These are phyloP conservation scores for Octodon degus DNA, from an alignment of 2,113 vertebrate species.

Conservation along the genomic window DNA sequence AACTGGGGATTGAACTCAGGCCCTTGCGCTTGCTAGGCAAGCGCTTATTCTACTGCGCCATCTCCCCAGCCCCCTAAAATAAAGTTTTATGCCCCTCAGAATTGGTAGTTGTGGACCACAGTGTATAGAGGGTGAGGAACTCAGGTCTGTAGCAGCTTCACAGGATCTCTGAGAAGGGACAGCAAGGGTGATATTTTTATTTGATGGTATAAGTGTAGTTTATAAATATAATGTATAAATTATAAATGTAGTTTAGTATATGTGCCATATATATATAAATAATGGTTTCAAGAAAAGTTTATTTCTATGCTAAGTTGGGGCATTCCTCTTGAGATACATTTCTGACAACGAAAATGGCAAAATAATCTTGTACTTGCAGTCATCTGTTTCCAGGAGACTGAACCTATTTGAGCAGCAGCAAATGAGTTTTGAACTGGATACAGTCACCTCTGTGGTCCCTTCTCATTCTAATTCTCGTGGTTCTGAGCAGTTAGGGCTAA, in stretches of 20 bases:
- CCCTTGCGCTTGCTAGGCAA: too few species aligned
- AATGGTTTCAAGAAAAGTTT: slow-evolving; percentile 48
- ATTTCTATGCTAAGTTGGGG: slow-evolving; percentile 26
- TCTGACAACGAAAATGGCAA: slow-evolving; percentile 51
- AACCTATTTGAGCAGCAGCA: background rate
- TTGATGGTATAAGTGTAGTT: slow-evolving; percentile 58
- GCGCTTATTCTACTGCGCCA: too few species aligned
- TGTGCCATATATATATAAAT: slow-evolving; percentile 41
- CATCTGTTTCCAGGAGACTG: background rate
- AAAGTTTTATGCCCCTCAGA: background rate
- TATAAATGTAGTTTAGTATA: slow-evolving; percentile 48
- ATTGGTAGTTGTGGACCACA: slow-evolving; percentile 13
- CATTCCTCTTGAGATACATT: background rate
- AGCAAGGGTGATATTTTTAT: slow-evolving; percentile 8
- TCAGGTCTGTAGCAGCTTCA: slow-evolving; percentile 21
- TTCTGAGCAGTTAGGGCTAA: slow-evolving; percentile 20
- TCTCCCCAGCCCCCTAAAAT: background rate
- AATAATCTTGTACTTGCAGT: slow-evolving; percentile 23
- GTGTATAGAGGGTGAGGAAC: background rate
- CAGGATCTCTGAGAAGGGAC: slow-evolving; percentile 21
- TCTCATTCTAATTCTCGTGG: slow-evolving; percentile 32
- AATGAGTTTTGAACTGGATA: background rate
- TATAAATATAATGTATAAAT: background rate
- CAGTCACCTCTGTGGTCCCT: background rate
- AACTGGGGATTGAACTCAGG: too few species aligned